Evolutionary conservation across 2,113 vertebrate species (phyloP).

Genomic region (Pungitius pungitius): DNA sequence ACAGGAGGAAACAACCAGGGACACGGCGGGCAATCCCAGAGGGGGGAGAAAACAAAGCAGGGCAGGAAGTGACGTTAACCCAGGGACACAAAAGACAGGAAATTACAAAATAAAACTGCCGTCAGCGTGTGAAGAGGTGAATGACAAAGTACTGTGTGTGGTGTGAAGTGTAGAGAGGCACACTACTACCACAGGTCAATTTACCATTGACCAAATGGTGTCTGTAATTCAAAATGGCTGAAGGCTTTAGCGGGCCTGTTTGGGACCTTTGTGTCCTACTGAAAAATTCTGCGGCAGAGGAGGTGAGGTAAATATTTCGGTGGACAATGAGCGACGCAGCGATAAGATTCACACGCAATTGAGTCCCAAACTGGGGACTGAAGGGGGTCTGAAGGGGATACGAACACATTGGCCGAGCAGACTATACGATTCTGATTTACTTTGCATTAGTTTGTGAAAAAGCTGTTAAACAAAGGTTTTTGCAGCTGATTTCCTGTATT

Average conservation of each 20-base stretch:
- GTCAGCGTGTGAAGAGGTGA: too few species aligned
- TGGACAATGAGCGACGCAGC: not conserved
- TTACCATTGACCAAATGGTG: not conserved
- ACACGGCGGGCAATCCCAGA: too few species aligned
- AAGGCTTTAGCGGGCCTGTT: too few species aligned
- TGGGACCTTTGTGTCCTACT: not conserved
- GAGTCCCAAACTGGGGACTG: not conserved
- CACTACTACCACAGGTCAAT: too few species aligned
- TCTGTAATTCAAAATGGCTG: too few species aligned
- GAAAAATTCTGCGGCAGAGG: not conserved
- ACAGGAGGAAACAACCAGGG: too few species aligned
- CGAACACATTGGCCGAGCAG: not conserved
- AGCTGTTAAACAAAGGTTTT: not conserved
- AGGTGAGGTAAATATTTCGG: not conserved
- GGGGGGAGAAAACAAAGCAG: too few species aligned
- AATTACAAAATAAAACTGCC: too few species aligned
- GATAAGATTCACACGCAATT: not conserved
- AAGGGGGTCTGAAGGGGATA: not conserved
- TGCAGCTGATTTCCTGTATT: not conserved
- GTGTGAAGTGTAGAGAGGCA: too few species aligned
- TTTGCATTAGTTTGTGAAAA: not conserved
- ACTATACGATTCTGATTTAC: not conserved
- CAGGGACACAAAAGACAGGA: too few species aligned
- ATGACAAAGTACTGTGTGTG: too few species aligned
- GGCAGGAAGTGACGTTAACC: too few species aligned